Evolutionary conservation across 2,113 vertebrate species (phyloP), one percentile per base, ranked within the genome.

Genomic region (Panthera leo): DNA sequence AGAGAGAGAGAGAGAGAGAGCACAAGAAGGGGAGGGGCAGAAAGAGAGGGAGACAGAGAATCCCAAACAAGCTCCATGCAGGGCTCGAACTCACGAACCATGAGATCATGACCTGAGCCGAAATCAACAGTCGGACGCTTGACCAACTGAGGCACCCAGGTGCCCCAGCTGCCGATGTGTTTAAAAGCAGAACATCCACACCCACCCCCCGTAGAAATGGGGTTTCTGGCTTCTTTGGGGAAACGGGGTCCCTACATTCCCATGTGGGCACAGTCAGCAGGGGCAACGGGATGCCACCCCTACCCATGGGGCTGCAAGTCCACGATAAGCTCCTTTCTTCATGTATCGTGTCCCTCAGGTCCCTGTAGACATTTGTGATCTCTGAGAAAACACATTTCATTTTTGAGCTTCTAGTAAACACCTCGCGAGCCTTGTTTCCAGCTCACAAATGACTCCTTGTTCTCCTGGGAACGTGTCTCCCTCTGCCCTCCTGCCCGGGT

Each of bases 401-500:
- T 23, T 39, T 19, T 42, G 12, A 21, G 13, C 82, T 55, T 7
- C 58, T 12, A 9, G 82, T 7, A 48, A 34, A 68, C 23, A 31
- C 48, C 71, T 45, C 7, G 3, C 0, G 61, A 53, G 8, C 31
- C 18, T 58, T 27, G 80, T 31, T 16, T 29, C 48, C 31, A 15
- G 16, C 48, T 68, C 70, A 25, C 23, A 27, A 5, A 2, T 0
- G 2, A 91, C 0, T 27, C 45, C 55, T 25, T 19, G 0, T 25
- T 75, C 68, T 2, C 53, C 16, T 36, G 42, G 61, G 53, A 65
- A 21, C 14, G 0, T 7, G 15, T 16, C 10, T 31, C 58, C 14
- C 70, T 2, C n/a, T 0, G 12, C 15, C 70, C 48, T 7, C 70
- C 45, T 5, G 48, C 27, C 3, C 3, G 12, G 29, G 51, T 3